Evolutionary conservation across 2,888 invertebrate species (phyloP).

Genomic region (Tanaodytes sp.): DNA sequence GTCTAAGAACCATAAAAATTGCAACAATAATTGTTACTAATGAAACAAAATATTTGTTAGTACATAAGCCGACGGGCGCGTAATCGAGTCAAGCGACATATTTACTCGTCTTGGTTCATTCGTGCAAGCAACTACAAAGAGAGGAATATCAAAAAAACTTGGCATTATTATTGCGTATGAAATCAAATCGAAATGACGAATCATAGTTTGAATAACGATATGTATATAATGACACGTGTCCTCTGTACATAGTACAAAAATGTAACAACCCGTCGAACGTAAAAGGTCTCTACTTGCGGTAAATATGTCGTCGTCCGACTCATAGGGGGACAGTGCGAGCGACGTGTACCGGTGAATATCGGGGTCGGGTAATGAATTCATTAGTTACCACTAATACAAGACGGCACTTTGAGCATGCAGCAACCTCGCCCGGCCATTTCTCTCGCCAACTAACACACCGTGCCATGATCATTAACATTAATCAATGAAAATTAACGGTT

Average conservation of each 20-base stretch:
- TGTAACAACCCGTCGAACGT: too few species aligned
- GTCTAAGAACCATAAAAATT: too few species aligned
- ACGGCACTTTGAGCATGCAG: conserved; percentile 71
- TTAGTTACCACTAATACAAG: conserved; percentile 71
- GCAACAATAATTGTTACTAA: conserved; percentile 51
- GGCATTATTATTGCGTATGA: conserved; percentile 48
- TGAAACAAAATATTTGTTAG: conserved; percentile 52
- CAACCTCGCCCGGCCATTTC: conserved; percentile 69
- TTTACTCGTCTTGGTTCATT: conserved; percentile 53
- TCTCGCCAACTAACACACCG: conserved; percentile 72
- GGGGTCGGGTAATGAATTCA: conserved; percentile 64
- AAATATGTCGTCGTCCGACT: too few species aligned
- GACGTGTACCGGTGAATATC: conserved; percentile 58
- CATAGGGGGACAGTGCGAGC: conserved; percentile 61
- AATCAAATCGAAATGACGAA: too few species aligned
- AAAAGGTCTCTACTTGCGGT: too few species aligned
- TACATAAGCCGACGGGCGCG: conserved; percentile 54
- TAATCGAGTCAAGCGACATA: conserved; percentile 52
- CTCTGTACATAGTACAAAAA: too few species aligned
- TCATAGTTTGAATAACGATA: too few species aligned
- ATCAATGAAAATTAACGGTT: conserved; percentile 68
- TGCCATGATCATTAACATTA: conserved; percentile 72
- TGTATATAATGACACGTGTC: too few species aligned
- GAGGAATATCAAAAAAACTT: conserved; percentile 13
- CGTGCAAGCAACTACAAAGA: conserved; percentile 56